Evolutionary conservation across 1,140 invertebrate genomes (phyloP), one percentile per base, ranked within the genome.

Genomic region (Leptopilina boulardi): DNA sequence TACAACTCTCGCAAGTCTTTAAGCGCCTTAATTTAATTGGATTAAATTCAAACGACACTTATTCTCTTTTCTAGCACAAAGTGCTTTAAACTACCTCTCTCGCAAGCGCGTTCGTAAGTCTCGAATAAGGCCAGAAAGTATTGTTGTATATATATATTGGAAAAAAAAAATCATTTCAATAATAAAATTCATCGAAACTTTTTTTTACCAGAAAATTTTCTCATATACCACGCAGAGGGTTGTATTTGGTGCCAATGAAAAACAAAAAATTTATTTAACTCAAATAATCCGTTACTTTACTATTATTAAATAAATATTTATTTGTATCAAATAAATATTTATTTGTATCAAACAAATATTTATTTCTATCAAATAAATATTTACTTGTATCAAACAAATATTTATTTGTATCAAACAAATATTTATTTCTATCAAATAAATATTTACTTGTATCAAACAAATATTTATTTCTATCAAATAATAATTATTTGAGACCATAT

Each of bases 11-110:
- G 59, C 59, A 66, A 38, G 26, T 66, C 23, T 66, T n/a, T 30
- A 30, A 66, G 59, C 59, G 26, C 23, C 59, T 66, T 66, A 66
- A 66, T 66, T 66, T 66, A 66, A 66, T 66, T 66, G 59, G 59
- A 66, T 66, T 66, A 66, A 66, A 66, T 34, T 30, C 11, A n/a
- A 66, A 15, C 11, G 59, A 66, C 23, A 66, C 59, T n/a, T n/a
- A n/a, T 66, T 30, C 59, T 66, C 13, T 66, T 66, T 66, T n/a
- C 59, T 34, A 23, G 19, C 54, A 23, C 19, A 59, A 51, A 51
- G 21, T 59, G 59, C 26, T 66, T 30, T 15, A 66, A 66, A 66
- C n/a, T n/a, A n/a, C n/a, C n/a, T n/a, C 59, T 66, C 59, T 30
- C n/a, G n/a, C n/a, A n/a, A n/a, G n/a, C 13, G 59, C 59, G 26